A percentile compares a stretch with the other conserved stretches of the same genome.
Conservation (phyloP, 2,113 vertebrate species). For the Caretta caretta region DNA sequence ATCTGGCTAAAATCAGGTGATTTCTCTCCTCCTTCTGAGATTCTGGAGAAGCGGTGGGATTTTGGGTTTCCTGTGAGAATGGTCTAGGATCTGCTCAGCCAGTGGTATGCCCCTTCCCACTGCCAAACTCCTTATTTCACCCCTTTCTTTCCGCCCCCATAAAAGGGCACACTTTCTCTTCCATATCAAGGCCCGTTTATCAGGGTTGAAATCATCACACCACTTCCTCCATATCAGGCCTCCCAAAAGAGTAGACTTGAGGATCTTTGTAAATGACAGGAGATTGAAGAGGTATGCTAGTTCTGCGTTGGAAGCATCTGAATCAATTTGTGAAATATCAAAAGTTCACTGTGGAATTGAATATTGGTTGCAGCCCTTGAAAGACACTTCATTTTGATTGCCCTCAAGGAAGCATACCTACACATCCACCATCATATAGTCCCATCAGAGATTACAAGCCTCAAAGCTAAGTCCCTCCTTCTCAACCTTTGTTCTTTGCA, state of each 20-base stretch:
- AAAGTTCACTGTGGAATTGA: background rate
- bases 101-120: background rate
- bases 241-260: background rate
- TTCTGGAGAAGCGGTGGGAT: background rate
- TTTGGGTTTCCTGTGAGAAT: slow-evolving; percentile 12
- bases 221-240: background rate
- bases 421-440: background rate
- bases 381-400: background rate
- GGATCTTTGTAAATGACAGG: background rate
- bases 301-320: background rate
- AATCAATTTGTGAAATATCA: background rate
- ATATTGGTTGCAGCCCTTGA: background rate
- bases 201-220: background rate
- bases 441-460: background rate
- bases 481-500: background rate
- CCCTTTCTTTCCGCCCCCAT: background rate
- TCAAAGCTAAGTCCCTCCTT: background rate
- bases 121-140: background rate
- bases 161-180: background rate
- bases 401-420: background rate
- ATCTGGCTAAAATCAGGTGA: slow-evolving; percentile 6
- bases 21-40: background rate
- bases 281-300: background rate
- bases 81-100: background rate
- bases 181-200: background rate